Conservation (phyloP, 1,140 invertebrate genomes). For the Drosophila athabasca region DNA sequence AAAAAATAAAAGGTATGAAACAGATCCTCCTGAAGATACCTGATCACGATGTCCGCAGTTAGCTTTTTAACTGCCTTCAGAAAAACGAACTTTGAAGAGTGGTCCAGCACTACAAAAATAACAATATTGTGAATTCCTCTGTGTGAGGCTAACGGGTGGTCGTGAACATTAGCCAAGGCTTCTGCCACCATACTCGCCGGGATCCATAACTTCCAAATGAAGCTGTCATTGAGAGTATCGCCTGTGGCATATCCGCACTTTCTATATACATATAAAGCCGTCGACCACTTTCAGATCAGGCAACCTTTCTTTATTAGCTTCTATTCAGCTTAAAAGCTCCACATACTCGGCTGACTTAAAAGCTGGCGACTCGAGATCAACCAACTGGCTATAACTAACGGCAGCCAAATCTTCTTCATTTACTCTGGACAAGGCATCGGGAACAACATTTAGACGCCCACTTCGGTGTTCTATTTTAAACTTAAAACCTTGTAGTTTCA, state of each 20-base stretch:
- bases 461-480: slow-evolving; percentile 3
- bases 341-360: not conserved
- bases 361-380: not conserved
- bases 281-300: not conserved
- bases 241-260: not conserved
- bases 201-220: slow-evolving; percentile 13
- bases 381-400: not conserved
- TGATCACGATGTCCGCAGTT: not conserved
- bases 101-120: too few species aligned
- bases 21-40: too few species aligned
- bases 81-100: too few species aligned
- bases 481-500: slow-evolving; percentile 4
- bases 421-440: not conserved
- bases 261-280: not conserved
- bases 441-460: not conserved
- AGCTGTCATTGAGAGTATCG: not conserved
- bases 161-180: not conserved
- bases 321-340: not conserved
- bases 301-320: not conserved
- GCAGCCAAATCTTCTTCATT: not conserved
- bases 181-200: not conserved
- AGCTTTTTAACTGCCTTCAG: too few species aligned
- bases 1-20: too few species aligned
- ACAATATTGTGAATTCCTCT: slow-evolving; percentile 3
- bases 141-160: slow-evolving; percentile 1